A percentile compares a stretch with the other conserved stretches of the same genome.
phyloP scores from a whole-genome alignment of 2,888 invertebrate genomes.

The Herminia tarsipennalis region DNA sequence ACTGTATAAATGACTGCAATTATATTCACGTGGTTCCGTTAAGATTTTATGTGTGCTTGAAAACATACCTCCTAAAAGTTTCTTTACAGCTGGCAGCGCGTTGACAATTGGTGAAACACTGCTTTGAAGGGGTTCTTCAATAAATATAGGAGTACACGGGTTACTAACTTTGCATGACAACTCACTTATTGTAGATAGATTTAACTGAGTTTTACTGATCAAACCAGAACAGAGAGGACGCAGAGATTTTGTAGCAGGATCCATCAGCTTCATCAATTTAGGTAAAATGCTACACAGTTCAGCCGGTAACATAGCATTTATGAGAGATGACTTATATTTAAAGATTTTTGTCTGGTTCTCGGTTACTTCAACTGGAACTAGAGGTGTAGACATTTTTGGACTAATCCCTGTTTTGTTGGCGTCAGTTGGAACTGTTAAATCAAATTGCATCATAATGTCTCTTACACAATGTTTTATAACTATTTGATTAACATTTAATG shows the following conservation, averaged over 20 bases:
- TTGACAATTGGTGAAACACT: not conserved
- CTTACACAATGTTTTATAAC: conserved; percentile 66
- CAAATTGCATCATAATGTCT: conserved; percentile 70
- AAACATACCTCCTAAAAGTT: conserved; percentile 40
- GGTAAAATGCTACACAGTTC: conserved; percentile 74
- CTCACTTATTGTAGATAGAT: conserved; percentile 54
- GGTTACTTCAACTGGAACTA: conserved; percentile 50
- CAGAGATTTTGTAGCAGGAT: conserved; percentile 29
- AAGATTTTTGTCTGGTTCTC: conserved; percentile 59
- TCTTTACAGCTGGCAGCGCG: conserved; percentile 29
- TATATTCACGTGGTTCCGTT: not conserved
- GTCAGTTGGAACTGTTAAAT: conserved; percentile 56
- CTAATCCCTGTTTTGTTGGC: conserved; percentile 23
- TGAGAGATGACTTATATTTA: conserved; percentile 66
- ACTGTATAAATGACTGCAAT: conserved; percentile 8
- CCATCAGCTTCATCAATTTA: conserved; percentile 58
- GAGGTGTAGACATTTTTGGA: conserved; percentile 45
- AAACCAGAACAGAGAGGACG: conserved; percentile 19
- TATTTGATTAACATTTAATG: conserved; percentile 60
- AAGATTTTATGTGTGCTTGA: conserved; percentile 7
- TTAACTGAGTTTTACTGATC: conserved; percentile 37
- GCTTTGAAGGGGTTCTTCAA: not conserved
- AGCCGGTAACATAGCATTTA: conserved; percentile 71
- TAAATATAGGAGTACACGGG: not conserved
- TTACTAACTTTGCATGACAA: conserved; percentile 28